Evolutionary conservation across 2,888 invertebrate genomes (phyloP).

Genomic region (Rotaria macrura): DNA sequence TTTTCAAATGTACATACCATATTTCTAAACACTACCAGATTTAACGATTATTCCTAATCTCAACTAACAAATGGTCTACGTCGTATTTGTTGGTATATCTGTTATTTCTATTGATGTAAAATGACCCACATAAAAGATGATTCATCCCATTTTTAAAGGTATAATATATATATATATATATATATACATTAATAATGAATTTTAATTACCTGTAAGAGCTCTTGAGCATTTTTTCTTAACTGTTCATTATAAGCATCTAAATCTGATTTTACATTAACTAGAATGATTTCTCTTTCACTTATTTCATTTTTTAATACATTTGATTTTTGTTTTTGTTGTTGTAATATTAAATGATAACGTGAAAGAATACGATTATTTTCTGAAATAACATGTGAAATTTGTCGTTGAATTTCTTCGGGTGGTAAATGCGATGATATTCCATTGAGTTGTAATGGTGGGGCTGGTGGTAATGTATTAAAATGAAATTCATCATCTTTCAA

Average conservation of each 20-base stretch:
- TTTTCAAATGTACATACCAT: too few relatives aligned
- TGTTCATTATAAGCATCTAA: background rate
- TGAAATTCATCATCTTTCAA: background rate
- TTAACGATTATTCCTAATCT: too few relatives aligned
- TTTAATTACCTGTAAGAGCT: background rate
- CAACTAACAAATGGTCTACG: too few relatives aligned
- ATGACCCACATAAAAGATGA: too few relatives aligned
- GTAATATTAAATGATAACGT: background rate
- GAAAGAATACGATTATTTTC: background rate
- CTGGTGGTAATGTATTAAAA: background rate
- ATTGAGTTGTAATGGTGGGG: background rate
- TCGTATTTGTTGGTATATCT: too few relatives aligned
- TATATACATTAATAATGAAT: too few relatives aligned
- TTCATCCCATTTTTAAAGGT: too few relatives aligned
- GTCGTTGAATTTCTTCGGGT: background rate
- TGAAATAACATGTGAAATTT: background rate
- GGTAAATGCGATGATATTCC: background rate
- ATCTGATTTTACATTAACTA: background rate
- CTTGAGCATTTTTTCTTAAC: background rate
- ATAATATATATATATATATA: too few relatives aligned
- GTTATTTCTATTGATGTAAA: too few relatives aligned
- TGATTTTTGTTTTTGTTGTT: slow-evolving; percentile 10
- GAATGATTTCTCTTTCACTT: background rate
- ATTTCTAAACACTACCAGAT: too few relatives aligned
- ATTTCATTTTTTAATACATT: background rate